Conservation (phyloP, 2,888 invertebrate genomes). For the Perizoma affinitatum region DNA sequence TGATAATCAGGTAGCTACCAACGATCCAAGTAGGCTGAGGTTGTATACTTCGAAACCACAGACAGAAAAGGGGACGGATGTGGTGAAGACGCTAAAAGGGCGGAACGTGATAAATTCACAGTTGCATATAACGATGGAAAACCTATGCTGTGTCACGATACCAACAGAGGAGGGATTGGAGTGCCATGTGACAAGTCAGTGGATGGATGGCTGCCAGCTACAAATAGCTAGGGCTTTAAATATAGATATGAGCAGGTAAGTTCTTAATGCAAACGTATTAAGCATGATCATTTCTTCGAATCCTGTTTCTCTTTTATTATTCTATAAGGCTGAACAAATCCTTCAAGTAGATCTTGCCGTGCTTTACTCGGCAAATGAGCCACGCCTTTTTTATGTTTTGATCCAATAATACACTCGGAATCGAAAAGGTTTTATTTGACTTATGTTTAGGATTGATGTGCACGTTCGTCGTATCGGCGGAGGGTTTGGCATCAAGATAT, state of each 20-base stretch:
- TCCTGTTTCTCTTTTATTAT: too few relatives aligned
- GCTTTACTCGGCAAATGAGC: too few relatives aligned
- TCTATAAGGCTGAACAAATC: too few relatives aligned
- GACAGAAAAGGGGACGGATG: slow-evolving; percentile 61
- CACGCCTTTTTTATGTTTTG: not conserved
- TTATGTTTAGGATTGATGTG: slow-evolving; percentile 87
- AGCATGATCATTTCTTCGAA: too few relatives aligned
- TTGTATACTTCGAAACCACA: slow-evolving; percentile 41
- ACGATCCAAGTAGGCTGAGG: slow-evolving; percentile 48
- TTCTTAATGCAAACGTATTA: not conserved
- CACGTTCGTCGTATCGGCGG: slow-evolving; percentile 66
- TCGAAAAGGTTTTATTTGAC: too few relatives aligned
- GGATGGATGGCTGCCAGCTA: slow-evolving; percentile 83
- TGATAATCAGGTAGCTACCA: slow-evolving; percentile 49
- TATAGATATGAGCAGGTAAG: slow-evolving; percentile 21
- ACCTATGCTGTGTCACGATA: slow-evolving; percentile 84
- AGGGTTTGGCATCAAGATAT: slow-evolving; percentile 89
- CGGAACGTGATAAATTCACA: slow-evolving; percentile 83
- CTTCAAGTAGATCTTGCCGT: too few relatives aligned
- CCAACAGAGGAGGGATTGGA: slow-evolving; percentile 89
- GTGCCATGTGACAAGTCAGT: slow-evolving; percentile 85
- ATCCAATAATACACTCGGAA: too few relatives aligned
- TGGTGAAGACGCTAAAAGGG: slow-evolving; percentile 77
- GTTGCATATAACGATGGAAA: slow-evolving; percentile 90
- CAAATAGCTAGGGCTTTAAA: slow-evolving; percentile 79